phyloP scores from a whole-genome alignment of 2,888 invertebrate species.

The Panopea generosa region DNA sequence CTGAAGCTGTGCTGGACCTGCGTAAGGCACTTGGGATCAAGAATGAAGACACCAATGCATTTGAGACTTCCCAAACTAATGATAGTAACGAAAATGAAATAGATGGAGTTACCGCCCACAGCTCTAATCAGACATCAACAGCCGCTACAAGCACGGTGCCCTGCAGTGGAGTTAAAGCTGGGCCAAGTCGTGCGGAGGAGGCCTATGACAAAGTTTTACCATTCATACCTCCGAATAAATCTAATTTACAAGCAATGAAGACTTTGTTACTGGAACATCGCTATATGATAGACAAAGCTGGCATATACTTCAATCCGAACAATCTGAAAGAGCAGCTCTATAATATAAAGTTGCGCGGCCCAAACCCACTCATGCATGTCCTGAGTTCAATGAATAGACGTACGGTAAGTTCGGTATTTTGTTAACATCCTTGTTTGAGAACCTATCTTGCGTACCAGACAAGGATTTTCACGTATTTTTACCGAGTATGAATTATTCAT shows the following conservation, averaged over 20 bases:
- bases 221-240: constrained; percentile 54
- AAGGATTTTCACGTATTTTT: too few species aligned
- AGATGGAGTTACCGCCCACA: not conserved
- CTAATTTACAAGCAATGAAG: constrained; percentile 40
- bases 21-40: not conserved
- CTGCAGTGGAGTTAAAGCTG: too few species aligned
- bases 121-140: not conserved
- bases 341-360: constrained; percentile 33
- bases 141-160: too few species aligned
- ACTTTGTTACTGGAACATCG: constrained; percentile 42
- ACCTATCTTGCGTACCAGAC: too few species aligned
- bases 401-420: not conserved
- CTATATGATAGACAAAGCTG: constrained; percentile 39
- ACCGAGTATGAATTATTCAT: too few species aligned
- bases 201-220: constrained; percentile 38
- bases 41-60: constrained; percentile 2
- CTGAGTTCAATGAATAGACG: constrained; percentile 15
- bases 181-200: not conserved
- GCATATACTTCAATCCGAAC: constrained; percentile 35
- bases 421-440: not conserved
- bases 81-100: not conserved
- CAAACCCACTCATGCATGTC: constrained; percentile 49
- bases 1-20: constrained; percentile 12
- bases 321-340: constrained; percentile 40
- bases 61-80: not conserved